Evolutionary conservation across 2,113 vertebrate species (phyloP).

Genomic region (Plotosus lineatus): DNA sequence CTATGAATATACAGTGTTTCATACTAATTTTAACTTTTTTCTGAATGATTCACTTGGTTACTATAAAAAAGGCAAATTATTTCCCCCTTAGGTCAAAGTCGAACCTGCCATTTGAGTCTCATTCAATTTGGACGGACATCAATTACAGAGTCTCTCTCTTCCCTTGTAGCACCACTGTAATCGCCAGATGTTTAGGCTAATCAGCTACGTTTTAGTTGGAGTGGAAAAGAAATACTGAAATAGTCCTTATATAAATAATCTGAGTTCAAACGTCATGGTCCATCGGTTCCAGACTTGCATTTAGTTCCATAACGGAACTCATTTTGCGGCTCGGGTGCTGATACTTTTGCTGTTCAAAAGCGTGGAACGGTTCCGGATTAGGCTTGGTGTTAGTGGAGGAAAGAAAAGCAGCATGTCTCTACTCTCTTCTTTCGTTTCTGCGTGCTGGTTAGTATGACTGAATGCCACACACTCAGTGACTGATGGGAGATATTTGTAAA

Average conservation of each 20-base stretch:
- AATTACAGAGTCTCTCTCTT: background rate
- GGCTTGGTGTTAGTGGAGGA: background rate
- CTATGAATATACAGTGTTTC: too few relatives aligned
- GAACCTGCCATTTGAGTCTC: background rate
- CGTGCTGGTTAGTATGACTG: background rate
- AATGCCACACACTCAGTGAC: background rate
- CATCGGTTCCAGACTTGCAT: background rate
- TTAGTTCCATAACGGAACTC: background rate
- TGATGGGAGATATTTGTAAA: background rate
- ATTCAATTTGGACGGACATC: background rate
- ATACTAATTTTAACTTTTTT: too few relatives aligned
- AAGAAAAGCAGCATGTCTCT: background rate
- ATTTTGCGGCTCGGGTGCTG: conserved; percentile 1
- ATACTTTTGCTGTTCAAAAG: background rate
- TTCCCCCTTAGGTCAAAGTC: background rate
- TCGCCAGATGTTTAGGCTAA: background rate
- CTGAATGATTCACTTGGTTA: too few relatives aligned
- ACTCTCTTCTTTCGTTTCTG: background rate
- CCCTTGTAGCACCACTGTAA: background rate
- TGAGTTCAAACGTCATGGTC: background rate
- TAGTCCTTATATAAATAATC: background rate
- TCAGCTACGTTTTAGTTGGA: background rate
- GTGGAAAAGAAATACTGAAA: background rate
- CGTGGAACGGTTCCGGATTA: conserved; percentile 26
- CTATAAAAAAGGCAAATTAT: background rate